Percentiles rank a stretch among this genome's conserved stretches.
phyloP scores from a whole-genome alignment of 2,888 invertebrate species.

The Abscondita cerata region DNA sequence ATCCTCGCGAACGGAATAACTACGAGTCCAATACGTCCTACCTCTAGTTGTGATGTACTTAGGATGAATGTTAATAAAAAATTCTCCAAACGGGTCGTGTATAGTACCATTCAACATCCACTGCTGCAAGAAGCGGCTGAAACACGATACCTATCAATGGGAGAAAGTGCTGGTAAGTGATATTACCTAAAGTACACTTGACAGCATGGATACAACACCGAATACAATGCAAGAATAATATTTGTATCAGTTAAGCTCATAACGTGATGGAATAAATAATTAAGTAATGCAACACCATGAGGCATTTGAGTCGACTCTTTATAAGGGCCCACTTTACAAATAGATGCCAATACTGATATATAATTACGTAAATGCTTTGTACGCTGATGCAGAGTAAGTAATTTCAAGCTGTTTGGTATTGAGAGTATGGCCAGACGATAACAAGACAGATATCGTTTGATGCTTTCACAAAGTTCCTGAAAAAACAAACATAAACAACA shows the following conservation, averaged over 20 bases:
- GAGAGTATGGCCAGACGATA: constrained; percentile 62
- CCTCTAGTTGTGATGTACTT: constrained; percentile 70
- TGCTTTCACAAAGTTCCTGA: constrained; percentile 69
- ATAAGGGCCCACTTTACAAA: constrained; percentile 61
- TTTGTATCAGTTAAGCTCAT: constrained; percentile 65
- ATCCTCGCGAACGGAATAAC: constrained; percentile 62
- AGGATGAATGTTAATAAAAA: constrained; percentile 77
- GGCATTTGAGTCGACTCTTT: constrained; percentile 47
- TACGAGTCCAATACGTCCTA: constrained; percentile 73
- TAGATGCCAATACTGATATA: constrained; percentile 63
- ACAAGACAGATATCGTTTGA: constrained; percentile 66
- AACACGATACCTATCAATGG: constrained; percentile 6
- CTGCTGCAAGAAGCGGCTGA: constrained; percentile 72
- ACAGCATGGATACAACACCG: constrained; percentile 55
- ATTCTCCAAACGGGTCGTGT: constrained; percentile 82
- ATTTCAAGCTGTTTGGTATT: constrained; percentile 46
- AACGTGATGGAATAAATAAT: constrained; percentile 70
- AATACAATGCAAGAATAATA: constrained; percentile 64
- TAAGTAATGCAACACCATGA: constrained; percentile 67
- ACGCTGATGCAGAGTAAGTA: constrained; percentile 52
- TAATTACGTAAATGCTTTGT: constrained; percentile 62
- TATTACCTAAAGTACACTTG: constrained; percentile 55
- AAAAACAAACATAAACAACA: constrained; percentile 26
- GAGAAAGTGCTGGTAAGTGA: neutral
- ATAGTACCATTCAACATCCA: constrained; percentile 88